Evolutionary conservation across 92 coral and sea anemone genomes (phyloP).

Genomic region (Parazoanthus atlanticus): DNA sequence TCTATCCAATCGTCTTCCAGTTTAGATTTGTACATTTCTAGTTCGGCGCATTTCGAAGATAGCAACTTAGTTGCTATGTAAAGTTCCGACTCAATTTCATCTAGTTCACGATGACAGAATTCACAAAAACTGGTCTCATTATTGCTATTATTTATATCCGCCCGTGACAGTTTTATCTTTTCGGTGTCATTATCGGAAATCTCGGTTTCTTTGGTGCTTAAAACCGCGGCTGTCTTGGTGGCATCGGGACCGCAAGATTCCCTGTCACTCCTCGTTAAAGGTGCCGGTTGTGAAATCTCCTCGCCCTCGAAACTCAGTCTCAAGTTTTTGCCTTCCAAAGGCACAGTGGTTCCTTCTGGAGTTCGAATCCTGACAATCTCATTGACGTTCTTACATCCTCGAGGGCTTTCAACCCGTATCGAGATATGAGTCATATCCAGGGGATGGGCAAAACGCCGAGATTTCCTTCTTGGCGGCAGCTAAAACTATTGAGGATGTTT

Average conservation of each 20-base stretch:
- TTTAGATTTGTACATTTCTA: constrained; percentile 60
- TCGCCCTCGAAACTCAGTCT: neutral
- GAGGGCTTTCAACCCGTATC: constrained; percentile 50
- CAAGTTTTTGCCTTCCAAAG: neutral
- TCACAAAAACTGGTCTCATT: neutral
- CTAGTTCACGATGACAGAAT: constrained; percentile 8
- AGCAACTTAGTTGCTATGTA: constrained; percentile 58
- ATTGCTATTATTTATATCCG: neutral
- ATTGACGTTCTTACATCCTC: constrained; percentile 41
- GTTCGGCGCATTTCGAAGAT: constrained; percentile 52
- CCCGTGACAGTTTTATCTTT: neutral
- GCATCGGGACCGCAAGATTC: neutral
- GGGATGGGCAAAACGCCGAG: neutral
- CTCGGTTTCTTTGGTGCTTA: neutral
- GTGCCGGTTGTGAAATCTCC: neutral
- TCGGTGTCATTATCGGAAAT: neutral
- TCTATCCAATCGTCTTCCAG: constrained; percentile 70
- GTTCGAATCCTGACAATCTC: constrained; percentile 58
- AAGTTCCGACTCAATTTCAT: constrained; percentile 60
- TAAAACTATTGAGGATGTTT: neutral
- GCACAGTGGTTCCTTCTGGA: constrained; percentile 51
- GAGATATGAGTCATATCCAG: constrained; percentile 53
- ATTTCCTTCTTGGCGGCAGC: constrained; percentile 33
- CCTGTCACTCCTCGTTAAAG: neutral
- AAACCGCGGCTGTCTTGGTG: neutral